phyloP scores from a whole-genome alignment of 2,113 vertebrate species.

The Tichodroma muraria region DNA sequence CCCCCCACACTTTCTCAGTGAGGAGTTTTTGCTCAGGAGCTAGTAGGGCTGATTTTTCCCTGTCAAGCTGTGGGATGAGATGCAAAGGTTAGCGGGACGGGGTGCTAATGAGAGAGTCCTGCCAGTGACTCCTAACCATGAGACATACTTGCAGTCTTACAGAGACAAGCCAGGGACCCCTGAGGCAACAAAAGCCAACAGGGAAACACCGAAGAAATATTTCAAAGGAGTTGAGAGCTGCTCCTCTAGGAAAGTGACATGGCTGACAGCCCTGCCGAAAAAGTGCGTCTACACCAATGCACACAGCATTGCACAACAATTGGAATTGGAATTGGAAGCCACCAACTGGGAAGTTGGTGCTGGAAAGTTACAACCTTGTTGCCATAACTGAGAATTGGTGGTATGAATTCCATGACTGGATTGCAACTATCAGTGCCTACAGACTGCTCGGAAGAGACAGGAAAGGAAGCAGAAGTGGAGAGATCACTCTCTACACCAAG shows the following conservation, averaged over 20 bases:
- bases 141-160: neutral
- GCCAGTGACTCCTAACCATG: neutral
- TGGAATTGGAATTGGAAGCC: neutral
- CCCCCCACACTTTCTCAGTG: neutral
- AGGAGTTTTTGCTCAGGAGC: neutral
- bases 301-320: neutral
- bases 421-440: neutral
- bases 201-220: neutral
- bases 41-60: neutral
- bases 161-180: neutral
- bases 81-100: neutral
- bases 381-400: neutral
- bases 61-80: neutral
- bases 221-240: neutral
- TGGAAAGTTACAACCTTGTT: neutral
- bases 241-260: neutral
- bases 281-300: neutral
- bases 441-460: neutral
- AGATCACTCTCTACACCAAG: too few relatives aligned
- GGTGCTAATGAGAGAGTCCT: neutral
- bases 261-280: neutral
- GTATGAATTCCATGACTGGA: neutral
- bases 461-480: neutral
- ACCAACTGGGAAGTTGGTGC: neutral
- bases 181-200: neutral